Percentiles rank a stretch among this genome's conserved stretches.
Conservation (phyloP, 2,797 vertebrate genomes). For the Streptopelia turtur region DNA sequence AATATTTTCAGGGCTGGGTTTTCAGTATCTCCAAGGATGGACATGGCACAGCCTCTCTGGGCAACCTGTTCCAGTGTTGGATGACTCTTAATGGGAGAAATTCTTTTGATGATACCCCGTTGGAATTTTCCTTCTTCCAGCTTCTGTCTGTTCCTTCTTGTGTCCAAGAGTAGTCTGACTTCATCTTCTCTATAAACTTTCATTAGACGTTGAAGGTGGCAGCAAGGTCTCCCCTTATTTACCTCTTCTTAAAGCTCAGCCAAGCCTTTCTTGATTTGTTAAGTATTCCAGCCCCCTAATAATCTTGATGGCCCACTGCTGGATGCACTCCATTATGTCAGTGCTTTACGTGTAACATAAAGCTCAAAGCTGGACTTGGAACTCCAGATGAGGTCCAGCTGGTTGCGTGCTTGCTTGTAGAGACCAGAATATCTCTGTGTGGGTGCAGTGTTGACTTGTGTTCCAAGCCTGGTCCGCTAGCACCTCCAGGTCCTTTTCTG, state of each 20-base stretch:
- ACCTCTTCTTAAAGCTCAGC: background rate
- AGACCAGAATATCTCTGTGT: background rate
- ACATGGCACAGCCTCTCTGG: background rate
- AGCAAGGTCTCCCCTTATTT: background rate
- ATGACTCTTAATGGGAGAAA: background rate
- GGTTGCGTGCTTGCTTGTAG: background rate
- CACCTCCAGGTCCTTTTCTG: background rate
- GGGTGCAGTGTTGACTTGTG: accelerated
- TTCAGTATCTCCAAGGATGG: background rate
- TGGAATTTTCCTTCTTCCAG: background rate
- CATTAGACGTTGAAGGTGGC: background rate
- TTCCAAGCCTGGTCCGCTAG: background rate
- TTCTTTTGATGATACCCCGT: background rate
- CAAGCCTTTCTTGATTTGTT: background rate
- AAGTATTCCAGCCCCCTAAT: background rate
- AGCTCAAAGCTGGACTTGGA: background rate
- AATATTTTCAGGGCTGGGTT: background rate
- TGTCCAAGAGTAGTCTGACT: background rate
- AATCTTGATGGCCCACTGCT: background rate
- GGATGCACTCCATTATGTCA: background rate
- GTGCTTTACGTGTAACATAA: background rate
- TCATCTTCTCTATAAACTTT: background rate
- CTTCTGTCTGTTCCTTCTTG: background rate
- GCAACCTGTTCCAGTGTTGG: background rate
- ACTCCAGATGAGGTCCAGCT: background rate